These are phyloP conservation scores for Epinotia bilunana DNA, from an alignment of 2,888 invertebrate species.

Conservation along the genomic window DNA sequence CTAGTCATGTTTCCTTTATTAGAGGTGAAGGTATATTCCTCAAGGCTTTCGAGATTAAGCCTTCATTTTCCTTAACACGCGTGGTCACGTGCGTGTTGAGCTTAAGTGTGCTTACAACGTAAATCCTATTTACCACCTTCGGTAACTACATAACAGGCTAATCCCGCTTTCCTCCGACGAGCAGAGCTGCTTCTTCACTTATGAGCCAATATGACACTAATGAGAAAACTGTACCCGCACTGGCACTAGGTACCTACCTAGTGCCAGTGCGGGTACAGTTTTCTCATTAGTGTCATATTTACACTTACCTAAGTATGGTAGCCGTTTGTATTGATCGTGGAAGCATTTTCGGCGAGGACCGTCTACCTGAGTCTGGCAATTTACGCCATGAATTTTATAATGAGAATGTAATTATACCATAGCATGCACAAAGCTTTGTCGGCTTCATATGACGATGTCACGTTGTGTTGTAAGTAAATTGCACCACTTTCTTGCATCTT, in stretches of 20 bases:
- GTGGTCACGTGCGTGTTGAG: conserved; percentile 15
- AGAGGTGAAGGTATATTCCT: not conserved
- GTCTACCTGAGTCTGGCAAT: not conserved
- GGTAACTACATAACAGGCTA: not conserved
- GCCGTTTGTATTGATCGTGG: conserved; percentile 5
- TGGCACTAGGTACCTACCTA: not conserved
- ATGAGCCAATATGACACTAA: conserved; percentile 35
- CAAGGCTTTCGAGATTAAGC: conserved; percentile 26
- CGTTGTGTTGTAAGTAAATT: no score
- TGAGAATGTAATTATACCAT: no score
- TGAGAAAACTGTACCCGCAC: conserved; percentile 10
- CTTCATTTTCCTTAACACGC: conserved; percentile 33
- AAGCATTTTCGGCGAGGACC: not conserved
- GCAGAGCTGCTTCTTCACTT: conserved; percentile 7
- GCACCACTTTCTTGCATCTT: no score
- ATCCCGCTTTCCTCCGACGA: conserved; percentile 1
- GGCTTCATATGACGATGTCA: no score
- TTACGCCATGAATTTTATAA: not conserved
- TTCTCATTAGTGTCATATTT: conserved; percentile 37
- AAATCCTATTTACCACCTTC: conserved; percentile 28
- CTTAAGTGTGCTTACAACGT: conserved; percentile 14
- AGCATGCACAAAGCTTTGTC: no score
- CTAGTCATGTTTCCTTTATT: not conserved
- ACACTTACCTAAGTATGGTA: no score
- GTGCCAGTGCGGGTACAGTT: not conserved